Conservation (phyloP, 2,888 invertebrate species). For the Tetheella fluctuosa region DNA sequence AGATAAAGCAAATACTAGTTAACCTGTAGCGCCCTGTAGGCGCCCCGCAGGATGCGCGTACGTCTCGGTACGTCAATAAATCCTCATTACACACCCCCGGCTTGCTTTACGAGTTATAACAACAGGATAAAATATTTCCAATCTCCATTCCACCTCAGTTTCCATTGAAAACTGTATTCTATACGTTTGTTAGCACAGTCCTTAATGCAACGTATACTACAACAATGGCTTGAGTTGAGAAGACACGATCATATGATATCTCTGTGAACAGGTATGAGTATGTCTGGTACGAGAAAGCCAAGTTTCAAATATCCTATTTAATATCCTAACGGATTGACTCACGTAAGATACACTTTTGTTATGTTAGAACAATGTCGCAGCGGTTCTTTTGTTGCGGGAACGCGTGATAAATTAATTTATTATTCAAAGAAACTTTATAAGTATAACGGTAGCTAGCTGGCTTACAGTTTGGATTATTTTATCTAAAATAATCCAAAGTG, state of each 20-base stretch:
- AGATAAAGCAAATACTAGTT: too few relatives aligned
- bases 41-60: conserved; percentile 48
- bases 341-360: background rate
- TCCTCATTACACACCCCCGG: conserved; percentile 76
- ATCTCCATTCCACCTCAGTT: too few relatives aligned
- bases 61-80: conserved; percentile 68
- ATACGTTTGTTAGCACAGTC: too few relatives aligned
- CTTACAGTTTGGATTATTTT: too few relatives aligned
- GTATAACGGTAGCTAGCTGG: too few relatives aligned
- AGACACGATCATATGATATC: background rate
- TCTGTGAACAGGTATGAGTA: background rate
- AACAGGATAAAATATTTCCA: too few relatives aligned
- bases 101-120: conserved; percentile 60
- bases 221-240: background rate
- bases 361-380: background rate
- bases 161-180: too few relatives aligned
- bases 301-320: conserved; percentile 2
- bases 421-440: background rate
- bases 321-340: background rate
- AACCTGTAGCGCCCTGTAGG: conserved; percentile 21
- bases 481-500: too few relatives aligned
- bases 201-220: too few relatives aligned
- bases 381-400: background rate
- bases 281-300: background rate
- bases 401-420: background rate